phyloP scores from a whole-genome alignment of 2,888 invertebrate species.

The Anarsia innoxiella region DNA sequence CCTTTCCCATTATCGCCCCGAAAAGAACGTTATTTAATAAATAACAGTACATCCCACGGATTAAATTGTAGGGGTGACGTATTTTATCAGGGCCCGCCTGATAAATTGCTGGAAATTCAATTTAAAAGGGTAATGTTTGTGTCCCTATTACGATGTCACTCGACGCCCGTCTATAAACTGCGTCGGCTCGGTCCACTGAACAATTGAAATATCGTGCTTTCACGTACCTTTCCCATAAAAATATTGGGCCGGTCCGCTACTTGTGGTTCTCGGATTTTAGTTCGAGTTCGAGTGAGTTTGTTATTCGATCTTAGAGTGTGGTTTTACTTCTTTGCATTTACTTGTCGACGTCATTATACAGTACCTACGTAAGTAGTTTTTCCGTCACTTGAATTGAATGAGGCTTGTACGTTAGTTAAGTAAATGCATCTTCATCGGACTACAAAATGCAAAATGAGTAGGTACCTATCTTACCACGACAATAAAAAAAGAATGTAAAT shows the following conservation, averaged over 20 bases:
- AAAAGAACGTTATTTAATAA: conserved; percentile 41
- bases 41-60: conserved; percentile 45
- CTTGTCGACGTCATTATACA: no score
- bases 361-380: no score
- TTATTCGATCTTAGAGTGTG: no score
- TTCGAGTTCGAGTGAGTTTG: no score
- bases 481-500: no score
- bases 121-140: conserved; percentile 72
- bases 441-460: no score
- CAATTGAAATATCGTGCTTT: conserved; percentile 60
- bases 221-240: conserved; percentile 46
- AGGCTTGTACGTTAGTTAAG: no score
- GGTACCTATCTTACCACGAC: no score
- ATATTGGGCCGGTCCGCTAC: conserved; percentile 33
- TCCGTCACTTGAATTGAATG: no score
- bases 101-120: conserved; percentile 69
- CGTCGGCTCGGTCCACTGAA: conserved; percentile 52
- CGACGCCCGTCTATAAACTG: conserved; percentile 59
- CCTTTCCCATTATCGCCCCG: no score
- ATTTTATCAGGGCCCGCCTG: conserved; percentile 56
- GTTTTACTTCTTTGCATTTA: no score
- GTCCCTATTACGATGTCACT: conserved; percentile 66
- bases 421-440: no score
- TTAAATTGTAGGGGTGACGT: conserved; percentile 48
- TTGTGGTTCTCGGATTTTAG: conserved; percentile 20